phyloP scores from a whole-genome alignment of 64 coral and sea anemone genomes.

The Catalaphyllia jardinei region DNA sequence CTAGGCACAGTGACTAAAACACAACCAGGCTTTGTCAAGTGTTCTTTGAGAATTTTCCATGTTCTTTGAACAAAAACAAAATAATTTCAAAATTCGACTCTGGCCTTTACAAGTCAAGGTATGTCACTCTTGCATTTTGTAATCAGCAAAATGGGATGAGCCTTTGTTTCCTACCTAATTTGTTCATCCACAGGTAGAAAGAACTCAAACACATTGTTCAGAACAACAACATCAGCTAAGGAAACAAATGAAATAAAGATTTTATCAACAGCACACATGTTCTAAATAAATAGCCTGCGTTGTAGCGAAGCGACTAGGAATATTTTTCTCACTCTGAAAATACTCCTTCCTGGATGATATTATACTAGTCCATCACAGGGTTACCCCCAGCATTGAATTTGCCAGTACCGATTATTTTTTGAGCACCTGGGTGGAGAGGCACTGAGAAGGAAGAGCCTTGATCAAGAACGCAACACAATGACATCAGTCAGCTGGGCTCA shows the following conservation, averaged over 20 bases:
- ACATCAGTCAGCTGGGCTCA: no score
- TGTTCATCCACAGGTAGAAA: slow-evolving; percentile 71
- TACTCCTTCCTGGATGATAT: no score
- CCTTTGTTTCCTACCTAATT: slow-evolving; percentile 52
- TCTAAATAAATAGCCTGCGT: no score
- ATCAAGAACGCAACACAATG: no score
- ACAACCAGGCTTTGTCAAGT: slow-evolving; percentile 77
- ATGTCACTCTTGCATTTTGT: neutral
- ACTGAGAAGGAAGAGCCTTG: no score
- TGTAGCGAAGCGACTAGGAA: no score
- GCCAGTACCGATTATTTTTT: no score
- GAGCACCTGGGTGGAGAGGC: no score
- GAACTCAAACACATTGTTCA: slow-evolving; percentile 92
- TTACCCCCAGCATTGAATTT: no score
- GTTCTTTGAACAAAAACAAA: slow-evolving; percentile 32
- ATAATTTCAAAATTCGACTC: neutral
- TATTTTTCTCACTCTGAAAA: no score
- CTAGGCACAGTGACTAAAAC: slow-evolving; percentile 79
- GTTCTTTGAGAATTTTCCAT: slow-evolving; percentile 62
- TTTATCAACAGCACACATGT: no score
- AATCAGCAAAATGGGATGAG: neutral
- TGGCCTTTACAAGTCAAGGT: neutral
- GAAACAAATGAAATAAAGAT: neutral
- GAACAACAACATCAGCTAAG: slow-evolving; percentile 76
- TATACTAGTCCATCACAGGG: no score